These are phyloP conservation scores for Mechanitis messenoides DNA, from an alignment of 2,888 invertebrate genomes.

Conservation along the genomic window DNA sequence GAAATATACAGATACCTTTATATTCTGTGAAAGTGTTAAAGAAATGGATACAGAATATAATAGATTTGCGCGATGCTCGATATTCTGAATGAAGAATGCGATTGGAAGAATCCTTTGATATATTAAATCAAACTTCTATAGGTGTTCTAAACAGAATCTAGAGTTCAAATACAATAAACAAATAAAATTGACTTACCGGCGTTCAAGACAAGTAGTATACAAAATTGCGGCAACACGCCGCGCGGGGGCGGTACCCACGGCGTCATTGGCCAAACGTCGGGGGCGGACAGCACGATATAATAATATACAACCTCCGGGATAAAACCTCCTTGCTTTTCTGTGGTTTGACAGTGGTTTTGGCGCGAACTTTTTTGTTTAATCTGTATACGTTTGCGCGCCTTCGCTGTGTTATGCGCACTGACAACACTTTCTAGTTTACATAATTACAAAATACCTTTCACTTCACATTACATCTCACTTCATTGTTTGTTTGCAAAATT, in stretches of 20 bases:
- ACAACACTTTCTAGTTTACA: constrained; percentile 53
- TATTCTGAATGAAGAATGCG: not conserved
- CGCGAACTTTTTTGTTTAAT: constrained; percentile 20
- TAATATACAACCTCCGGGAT: constrained; percentile 49
- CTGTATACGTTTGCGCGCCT: constrained; percentile 35
- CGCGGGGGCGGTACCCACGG: constrained; percentile 61
- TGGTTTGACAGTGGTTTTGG: constrained; percentile 23
- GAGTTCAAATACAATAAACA: constrained; percentile 19
- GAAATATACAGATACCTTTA: too few relatives aligned
- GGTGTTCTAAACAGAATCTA: constrained; percentile 7
- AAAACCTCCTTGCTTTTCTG: constrained; percentile 39
- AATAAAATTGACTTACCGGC: constrained; percentile 58
- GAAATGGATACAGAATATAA: too few relatives aligned
- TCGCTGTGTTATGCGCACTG: constrained; percentile 38
- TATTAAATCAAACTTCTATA: not conserved
- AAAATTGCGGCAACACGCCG: constrained; percentile 46
- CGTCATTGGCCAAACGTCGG: constrained; percentile 65
- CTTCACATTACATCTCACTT: constrained; percentile 29
- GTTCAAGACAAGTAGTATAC: constrained; percentile 49
- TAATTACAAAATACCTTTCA: constrained; percentile 40
- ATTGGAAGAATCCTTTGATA: not conserved
- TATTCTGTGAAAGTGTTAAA: too few relatives aligned
- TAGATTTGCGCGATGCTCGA: too few relatives aligned
- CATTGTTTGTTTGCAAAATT: not conserved
- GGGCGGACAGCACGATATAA: constrained; percentile 53